Conservation (phyloP, 2,113 vertebrate species). For the Trinectes maculatus region DNA sequence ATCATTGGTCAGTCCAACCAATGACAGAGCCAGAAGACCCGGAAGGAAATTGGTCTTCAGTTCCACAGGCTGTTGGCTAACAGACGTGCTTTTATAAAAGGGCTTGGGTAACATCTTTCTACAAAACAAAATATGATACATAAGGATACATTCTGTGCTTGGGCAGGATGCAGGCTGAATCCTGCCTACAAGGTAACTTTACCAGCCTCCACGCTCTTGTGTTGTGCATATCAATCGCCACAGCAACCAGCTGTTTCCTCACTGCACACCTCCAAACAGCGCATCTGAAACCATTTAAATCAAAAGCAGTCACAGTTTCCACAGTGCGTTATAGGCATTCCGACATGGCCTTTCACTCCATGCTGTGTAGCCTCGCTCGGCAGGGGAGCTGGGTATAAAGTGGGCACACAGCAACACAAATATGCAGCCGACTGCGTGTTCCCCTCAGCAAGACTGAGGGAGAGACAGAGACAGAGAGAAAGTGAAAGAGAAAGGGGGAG, state of each 20-base stretch:
- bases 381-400: constrained; percentile 72
- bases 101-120: constrained; percentile 31
- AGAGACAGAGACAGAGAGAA: constrained; percentile 14
- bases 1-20: constrained; percentile 33
- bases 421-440: constrained; percentile 61
- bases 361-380: constrained; percentile 66
- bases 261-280: constrained; percentile 69
- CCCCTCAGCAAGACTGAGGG: constrained; percentile 58
- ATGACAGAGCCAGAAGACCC: constrained; percentile 36
- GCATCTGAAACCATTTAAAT: constrained; percentile 85
- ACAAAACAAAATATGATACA: constrained; percentile 50
- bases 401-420: constrained; percentile 76
- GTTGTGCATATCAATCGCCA: constrained; percentile 74
- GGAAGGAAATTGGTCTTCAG: constrained; percentile 46
- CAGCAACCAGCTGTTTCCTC: constrained; percentile 81
- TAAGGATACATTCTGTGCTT: constrained; percentile 42
- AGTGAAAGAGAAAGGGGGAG: background rate
- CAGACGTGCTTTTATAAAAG: constrained; percentile 22
- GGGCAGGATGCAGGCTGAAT: constrained; percentile 29
- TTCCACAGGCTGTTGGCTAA: constrained; percentile 14
- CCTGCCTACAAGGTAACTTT: constrained; percentile 56
- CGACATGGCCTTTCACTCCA: constrained; percentile 73
- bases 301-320: constrained; percentile 85
- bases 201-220: constrained; percentile 56
- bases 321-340: constrained; percentile 81